phyloP scores from a whole-genome alignment of 1,140 invertebrate species.

The Rhopalosiphum padi region DNA sequence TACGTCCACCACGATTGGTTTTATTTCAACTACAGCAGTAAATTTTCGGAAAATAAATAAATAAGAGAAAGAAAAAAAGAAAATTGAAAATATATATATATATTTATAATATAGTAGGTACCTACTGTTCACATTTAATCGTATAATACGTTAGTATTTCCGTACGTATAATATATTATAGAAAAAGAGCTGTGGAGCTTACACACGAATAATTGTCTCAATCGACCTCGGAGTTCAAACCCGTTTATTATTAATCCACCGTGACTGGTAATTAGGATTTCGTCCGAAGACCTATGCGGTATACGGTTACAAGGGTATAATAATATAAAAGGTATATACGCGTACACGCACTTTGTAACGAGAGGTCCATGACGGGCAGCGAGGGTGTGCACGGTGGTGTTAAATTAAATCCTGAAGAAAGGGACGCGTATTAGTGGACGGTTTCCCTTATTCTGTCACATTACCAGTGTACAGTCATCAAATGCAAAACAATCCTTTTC shows the following conservation, averaged over 20 bases:
- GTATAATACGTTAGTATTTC: neutral
- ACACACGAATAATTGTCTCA: neutral
- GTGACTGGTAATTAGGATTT: neutral
- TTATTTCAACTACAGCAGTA: neutral
- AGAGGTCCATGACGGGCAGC: neutral
- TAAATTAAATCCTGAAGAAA: constrained; percentile 24
- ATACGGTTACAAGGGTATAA: neutral
- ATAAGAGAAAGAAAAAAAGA: neutral
- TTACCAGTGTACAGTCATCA: neutral
- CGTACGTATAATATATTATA: neutral
- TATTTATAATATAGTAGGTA: no score
- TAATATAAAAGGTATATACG: neutral
- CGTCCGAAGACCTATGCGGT: neutral
- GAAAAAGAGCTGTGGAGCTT: neutral
- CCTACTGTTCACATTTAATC: neutral
- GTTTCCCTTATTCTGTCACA: neutral
- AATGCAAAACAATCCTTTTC: neutral
- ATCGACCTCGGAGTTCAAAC: neutral
- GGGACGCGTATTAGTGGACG: neutral
- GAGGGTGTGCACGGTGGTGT: neutral
- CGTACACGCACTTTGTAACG: neutral
- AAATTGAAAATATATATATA: neutral
- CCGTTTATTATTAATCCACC: neutral
- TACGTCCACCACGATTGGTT: neutral
- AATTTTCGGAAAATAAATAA: neutral